phyloP scores from a whole-genome alignment of 2,888 invertebrate genomes.

The Iselma pallidipennis region DNA sequence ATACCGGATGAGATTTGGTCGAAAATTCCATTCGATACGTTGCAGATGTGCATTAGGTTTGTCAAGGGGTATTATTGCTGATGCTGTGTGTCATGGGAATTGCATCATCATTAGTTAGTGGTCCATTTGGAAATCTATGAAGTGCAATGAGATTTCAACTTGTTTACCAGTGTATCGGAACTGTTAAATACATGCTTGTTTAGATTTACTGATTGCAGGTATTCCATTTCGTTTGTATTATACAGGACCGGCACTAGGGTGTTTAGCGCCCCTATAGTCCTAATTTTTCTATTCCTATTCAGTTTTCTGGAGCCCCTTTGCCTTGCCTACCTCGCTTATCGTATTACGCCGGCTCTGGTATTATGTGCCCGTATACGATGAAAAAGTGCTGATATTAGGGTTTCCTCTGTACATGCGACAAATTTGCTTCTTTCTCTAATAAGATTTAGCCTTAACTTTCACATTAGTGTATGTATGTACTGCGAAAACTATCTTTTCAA shows the following conservation, averaged over 20 bases:
- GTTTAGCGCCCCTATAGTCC: not conserved
- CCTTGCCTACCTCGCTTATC: too few relatives aligned
- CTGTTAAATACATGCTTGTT: slow-evolving; percentile 37
- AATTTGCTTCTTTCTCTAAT: too few relatives aligned
- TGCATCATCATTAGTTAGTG: slow-evolving; percentile 11
- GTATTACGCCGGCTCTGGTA: too few relatives aligned
- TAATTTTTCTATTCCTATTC: not conserved
- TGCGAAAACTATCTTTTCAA: not conserved
- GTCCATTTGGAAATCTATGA: slow-evolving; percentile 38
- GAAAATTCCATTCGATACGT: not conserved
- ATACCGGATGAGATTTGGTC: not conserved
- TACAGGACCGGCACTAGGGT: too few relatives aligned
- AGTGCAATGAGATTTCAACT: slow-evolving; percentile 22
- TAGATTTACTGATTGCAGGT: slow-evolving; percentile 30
- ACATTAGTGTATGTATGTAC: too few relatives aligned
- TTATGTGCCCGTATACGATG: too few relatives aligned
- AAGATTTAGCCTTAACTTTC: too few relatives aligned
- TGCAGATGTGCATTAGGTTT: not conserved
- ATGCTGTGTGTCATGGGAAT: slow-evolving; percentile 40
- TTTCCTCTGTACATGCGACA: too few relatives aligned
- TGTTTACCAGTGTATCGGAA: slow-evolving; percentile 30
- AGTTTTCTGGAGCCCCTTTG: not conserved
- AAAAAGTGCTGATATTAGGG: too few relatives aligned
- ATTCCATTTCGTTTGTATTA: too few relatives aligned
- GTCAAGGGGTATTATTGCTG: not conserved